phyloP scores from a whole-genome alignment of 1,140 invertebrate genomes.

The Diorhabda elongata region DNA sequence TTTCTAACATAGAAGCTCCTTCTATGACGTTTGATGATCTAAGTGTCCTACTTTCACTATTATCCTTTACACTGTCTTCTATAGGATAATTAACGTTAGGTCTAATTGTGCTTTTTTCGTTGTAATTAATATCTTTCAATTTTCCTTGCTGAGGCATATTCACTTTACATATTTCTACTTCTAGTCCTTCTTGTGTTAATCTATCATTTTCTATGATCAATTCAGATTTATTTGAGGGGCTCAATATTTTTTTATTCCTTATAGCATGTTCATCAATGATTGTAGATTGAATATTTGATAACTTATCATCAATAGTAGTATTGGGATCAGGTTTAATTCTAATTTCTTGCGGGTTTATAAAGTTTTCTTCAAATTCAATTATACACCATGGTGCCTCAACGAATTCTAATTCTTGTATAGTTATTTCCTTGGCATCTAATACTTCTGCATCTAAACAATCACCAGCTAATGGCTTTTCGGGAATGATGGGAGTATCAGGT shows the following conservation, averaged over 20 bases:
- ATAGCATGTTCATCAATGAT: not conserved
- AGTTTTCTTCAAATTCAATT: not conserved
- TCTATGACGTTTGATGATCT: too few species aligned
- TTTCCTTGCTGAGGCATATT: too few species aligned
- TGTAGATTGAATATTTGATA: not conserved
- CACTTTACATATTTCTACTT: slow-evolving; percentile 4
- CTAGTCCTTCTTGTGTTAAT: not conserved
- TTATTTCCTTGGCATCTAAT: slow-evolving; percentile 6
- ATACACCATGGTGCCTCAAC: not conserved
- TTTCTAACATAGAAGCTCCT: too few species aligned
- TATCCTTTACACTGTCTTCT: too few species aligned
- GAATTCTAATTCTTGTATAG: slow-evolving; percentile 11
- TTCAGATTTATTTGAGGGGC: not conserved
- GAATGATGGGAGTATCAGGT: slow-evolving; percentile 33
- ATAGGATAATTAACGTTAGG: too few species aligned
- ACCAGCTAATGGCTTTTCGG: slow-evolving; percentile 15
- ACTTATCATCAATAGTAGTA: not conserved
- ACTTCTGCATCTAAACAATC: slow-evolving; percentile 7
- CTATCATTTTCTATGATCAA: slow-evolving; percentile 2
- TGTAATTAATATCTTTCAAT: too few species aligned
- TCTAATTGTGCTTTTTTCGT: too few species aligned
- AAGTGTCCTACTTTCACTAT: too few species aligned
- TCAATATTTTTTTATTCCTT: slow-evolving; percentile 9
- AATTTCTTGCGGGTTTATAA: not conserved
- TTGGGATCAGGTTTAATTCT: slow-evolving; percentile 7